Percentiles rank a stretch among this genome's conserved stretches.
These are phyloP conservation scores for Drosophila obscura DNA, from an alignment of 1,140 invertebrate genomes.

Conservation along the genomic window DNA sequence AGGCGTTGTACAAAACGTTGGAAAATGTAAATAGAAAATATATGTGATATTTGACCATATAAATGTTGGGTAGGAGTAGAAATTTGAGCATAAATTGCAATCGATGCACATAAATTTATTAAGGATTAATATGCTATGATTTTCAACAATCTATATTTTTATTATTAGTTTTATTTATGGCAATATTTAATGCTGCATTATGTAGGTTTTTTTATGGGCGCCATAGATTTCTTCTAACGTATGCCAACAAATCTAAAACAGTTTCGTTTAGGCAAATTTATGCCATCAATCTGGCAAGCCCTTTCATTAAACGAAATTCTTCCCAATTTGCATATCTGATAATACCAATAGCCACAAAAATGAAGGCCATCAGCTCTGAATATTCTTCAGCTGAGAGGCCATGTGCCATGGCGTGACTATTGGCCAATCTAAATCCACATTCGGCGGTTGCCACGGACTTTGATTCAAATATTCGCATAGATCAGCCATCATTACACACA, in stretches of 20 bases:
- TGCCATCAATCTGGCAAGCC: background rate
- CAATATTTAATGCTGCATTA: too few relatives aligned
- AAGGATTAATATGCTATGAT: too few relatives aligned
- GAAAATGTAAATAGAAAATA: slow-evolving; percentile 35
- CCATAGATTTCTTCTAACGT: too few relatives aligned
- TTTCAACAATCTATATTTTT: too few relatives aligned
- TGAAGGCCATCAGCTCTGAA: slow-evolving; percentile 19
- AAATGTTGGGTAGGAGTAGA: too few relatives aligned
- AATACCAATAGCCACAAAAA: slow-evolving; percentile 4
- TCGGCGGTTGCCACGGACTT: background rate
- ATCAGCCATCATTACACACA: slow-evolving; percentile 67
- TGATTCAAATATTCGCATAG: slow-evolving; percentile 56
- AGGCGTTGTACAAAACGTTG: slow-evolving; percentile 31
- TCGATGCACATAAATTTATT: too few relatives aligned
- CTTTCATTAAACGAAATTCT: slow-evolving; percentile 19
- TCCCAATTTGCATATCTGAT: slow-evolving; percentile 24
- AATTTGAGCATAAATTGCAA: too few relatives aligned
- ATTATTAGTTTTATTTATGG: too few relatives aligned
- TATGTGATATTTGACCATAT: too few relatives aligned
- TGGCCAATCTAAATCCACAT: slow-evolving; percentile 56
- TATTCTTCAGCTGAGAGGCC: slow-evolving; percentile 25
- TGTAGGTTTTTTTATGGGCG: too few relatives aligned
- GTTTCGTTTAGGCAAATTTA: background rate
- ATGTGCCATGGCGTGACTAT: slow-evolving; percentile 45
- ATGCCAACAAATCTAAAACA: background rate